Base-by-base conservation (phyloP, 2,797 vertebrate species). In the Glossophaga mutica region DNA sequence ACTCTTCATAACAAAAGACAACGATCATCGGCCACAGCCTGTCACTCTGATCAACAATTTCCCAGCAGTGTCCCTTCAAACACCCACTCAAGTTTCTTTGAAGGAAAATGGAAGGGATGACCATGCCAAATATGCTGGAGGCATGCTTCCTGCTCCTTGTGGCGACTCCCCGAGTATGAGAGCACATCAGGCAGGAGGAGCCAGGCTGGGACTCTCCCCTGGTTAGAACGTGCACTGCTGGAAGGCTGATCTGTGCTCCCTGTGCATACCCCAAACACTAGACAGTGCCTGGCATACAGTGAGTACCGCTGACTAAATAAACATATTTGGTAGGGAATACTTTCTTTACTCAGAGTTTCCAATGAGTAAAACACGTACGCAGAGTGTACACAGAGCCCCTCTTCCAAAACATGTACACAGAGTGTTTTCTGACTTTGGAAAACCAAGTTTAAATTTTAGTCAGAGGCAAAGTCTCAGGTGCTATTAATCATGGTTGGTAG, bases 121-220 rank as follows among this genome's bases (percentile, higher is more conserved):
- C 12, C 46, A 19, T 1, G 34, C 9, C 44, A 32, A 57, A 8
- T 19, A 9, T 2, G 6, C 5, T 3, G 12, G 12, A 22, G 19
- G 7, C 3, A 11, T 24, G 68, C 9, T 19, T 44, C 21, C 0
- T 2, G 16, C 0, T 2, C 3, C 21, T 10, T 0, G 2, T 15
- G 14, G 16, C 1, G 2, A 50, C 21, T 19, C 48, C 26, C 34
- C 5, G 0, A 4, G 39, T 14, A 1, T 0, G 14, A 62, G 18
- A 1, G 18, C 12, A 32, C 0, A 2, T 26, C 21, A 26, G 44
- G 32, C 42, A 26, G 34, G 57, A 83, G 46, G 32, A 15, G 24
- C 4, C 0, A 9, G 42, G 46, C 46, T 22, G 34, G 7, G 18
- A 12, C 8, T 9, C 21, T 34, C 46, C 65, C 6, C 14, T 9